Evolutionary conservation across 2,113 vertebrate species (phyloP).

Genomic region (Rhinolophus ferrumequinum): DNA sequence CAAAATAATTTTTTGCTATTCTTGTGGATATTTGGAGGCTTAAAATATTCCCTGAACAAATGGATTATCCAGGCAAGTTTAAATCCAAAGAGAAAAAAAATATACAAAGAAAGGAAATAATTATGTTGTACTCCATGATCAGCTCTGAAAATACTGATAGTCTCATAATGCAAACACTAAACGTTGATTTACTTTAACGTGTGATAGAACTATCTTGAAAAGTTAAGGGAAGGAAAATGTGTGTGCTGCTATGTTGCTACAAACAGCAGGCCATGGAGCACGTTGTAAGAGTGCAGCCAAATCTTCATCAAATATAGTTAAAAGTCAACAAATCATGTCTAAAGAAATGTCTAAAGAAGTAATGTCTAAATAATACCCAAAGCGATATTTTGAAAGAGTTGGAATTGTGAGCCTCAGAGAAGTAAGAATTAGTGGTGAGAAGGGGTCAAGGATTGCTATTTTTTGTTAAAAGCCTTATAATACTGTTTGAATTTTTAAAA

Average conservation of each 20-base stretch:
- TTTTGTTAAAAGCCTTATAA: background rate
- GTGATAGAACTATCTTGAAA: slow-evolving; percentile 6
- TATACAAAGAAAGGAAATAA: slow-evolving; percentile 43
- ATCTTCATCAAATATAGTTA: background rate
- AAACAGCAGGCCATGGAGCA: too few relatives aligned
- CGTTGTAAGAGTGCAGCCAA: background rate
- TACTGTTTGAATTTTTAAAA: background rate
- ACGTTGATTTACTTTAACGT: slow-evolving; percentile 23
- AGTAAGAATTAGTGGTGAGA: background rate
- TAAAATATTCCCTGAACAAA: slow-evolving; percentile 37
- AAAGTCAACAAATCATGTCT: background rate
- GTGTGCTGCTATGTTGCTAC: background rate
- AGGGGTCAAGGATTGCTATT: background rate
- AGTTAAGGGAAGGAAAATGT: background rate
- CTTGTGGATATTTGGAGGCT: slow-evolving; percentile 15
- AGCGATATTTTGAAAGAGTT: background rate
- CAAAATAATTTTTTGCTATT: background rate
- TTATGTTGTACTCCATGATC: slow-evolving; percentile 49
- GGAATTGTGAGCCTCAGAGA: background rate
- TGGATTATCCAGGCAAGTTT: slow-evolving; percentile 21
- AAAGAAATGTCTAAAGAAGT: background rate
- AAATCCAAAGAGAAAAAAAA: background rate
- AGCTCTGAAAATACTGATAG: slow-evolving; percentile 61
- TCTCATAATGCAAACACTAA: slow-evolving; percentile 33
- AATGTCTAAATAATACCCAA: background rate